Evolutionary conservation across 2,113 vertebrate species (phyloP), one percentile per base, ranked within the genome.

Genomic region (Tragelaphus buxtoni): DNA sequence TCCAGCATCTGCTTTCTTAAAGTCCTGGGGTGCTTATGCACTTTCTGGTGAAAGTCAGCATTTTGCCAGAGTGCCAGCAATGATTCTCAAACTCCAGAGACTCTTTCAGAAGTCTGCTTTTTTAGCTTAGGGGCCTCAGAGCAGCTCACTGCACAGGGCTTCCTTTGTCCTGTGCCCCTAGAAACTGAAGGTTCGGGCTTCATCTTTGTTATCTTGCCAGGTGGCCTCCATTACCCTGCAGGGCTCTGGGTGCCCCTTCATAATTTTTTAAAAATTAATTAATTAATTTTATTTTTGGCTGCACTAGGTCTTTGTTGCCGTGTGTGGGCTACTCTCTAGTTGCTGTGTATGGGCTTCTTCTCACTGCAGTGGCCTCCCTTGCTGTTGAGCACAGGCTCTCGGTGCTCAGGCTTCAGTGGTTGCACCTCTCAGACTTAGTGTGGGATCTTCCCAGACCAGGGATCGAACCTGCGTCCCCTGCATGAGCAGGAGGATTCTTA

Each of bases 61-160:
- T 93, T 97, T 93, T 80, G 16, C 49, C 24, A 95, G 87, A 83
- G 93, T 80, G 11, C 39, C 13, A 95, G 84, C 84, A 96, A 90
- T 93, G 91, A 88, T 93, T 96, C 72, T 94, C 84, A 60, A 58
- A 79, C 94, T 98, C 77, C 84, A 82, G 39, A 96, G 69, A 86
- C 17, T 90, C 90, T 80, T 85, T 81, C 92, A 97, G 97, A 98
- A 97, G 95, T 88, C 26, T 6, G 58, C 86, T 97, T 72, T 89
- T 95, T 88, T 89, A 82, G 79, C 79, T 30, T 58, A 93, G 92
- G 91, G 63, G 79, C 81, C 92, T 97, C 86, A 91, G 88, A 82
- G 93, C 88, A 9, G 8, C 18, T 92, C 79, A 17, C 5, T 35
- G 39, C 2, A n/a, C 84, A 81, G 30, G 11, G 18, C 17, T n/a